A percentile compares a stretch with the other conserved stretches of the same genome.
Conservation (phyloP, 2,113 vertebrate species). For the Bufo gargarizans region DNA sequence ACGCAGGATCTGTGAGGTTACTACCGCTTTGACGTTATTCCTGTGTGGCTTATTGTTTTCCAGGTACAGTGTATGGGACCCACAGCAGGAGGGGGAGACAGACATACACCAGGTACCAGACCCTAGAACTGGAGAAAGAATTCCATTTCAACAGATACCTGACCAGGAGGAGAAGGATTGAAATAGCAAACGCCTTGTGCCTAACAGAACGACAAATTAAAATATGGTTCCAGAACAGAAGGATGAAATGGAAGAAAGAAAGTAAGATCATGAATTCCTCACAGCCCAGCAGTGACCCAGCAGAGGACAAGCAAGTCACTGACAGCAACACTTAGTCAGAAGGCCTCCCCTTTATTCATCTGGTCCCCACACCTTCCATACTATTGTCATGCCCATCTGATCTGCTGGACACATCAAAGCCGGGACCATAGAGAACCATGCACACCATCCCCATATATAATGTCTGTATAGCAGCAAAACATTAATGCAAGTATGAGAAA, state of each 20-base stretch:
- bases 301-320: constrained; percentile 80
- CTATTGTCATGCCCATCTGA: background rate
- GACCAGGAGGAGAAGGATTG: constrained; percentile 83
- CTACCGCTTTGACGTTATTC: too few species aligned
- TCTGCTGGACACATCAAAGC: background rate
- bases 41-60: constrained; percentile 40
- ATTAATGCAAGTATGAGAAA: background rate
- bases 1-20: too few species aligned
- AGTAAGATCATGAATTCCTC: constrained; percentile 83
- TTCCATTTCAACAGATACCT: constrained; percentile 87
- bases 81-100: constrained; percentile 83
- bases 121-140: constrained; percentile 84
- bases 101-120: constrained; percentile 85
- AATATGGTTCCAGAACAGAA: constrained; percentile 88
- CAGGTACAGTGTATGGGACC: constrained; percentile 81
- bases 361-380: background rate
- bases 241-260: constrained; percentile 88
- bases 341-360: constrained; percentile 40
- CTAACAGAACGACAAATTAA: constrained; percentile 86
- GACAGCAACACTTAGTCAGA: constrained; percentile 66
- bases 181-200: constrained; percentile 83
- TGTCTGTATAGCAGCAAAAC: background rate
- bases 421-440: background rate
- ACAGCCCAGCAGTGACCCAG: constrained; percentile 77
- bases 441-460: background rate